Percentiles rank a stretch among this genome's conserved stretches.
phyloP scores from a whole-genome alignment of 2,113 vertebrate species.

The Glaucidium brasilianum region DNA sequence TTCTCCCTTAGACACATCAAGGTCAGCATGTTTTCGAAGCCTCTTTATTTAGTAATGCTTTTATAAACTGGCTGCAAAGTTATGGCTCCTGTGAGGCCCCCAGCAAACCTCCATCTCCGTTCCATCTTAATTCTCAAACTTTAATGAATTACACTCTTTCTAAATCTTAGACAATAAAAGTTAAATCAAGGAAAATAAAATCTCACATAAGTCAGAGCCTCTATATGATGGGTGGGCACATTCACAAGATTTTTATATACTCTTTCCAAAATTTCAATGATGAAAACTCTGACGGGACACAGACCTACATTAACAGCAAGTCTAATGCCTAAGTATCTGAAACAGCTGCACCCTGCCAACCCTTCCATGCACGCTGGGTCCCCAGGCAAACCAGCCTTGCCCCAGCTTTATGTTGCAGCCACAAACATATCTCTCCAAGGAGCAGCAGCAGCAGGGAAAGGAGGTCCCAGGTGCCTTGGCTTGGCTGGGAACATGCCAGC shows the following conservation, averaged over 20 bases:
- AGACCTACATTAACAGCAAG: neutral
- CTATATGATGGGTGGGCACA: accelerated
- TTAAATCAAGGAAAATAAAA: neutral
- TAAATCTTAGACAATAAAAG: neutral
- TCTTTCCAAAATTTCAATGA: neutral
- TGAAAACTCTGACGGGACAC: neutral
- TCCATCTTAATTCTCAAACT: neutral
- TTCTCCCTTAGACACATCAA: too few relatives aligned
- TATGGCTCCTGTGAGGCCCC: too few relatives aligned
- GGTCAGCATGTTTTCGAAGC: too few relatives aligned
- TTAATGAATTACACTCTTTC: neutral
- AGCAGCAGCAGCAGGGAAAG: neutral
- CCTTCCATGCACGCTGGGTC: accelerated
- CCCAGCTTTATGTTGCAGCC: neutral
- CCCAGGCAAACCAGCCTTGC: neutral
- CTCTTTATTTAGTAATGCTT: too few relatives aligned
- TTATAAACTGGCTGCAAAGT: too few relatives aligned
- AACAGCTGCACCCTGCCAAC: accelerated
- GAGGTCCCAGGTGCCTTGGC: neutral
- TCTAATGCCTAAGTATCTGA: neutral
- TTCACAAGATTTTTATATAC: neutral
- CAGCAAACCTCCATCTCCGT: neutral
- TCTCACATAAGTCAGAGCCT: neutral
- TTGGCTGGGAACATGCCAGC: neutral
- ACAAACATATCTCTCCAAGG: accelerated